phyloP scores from a whole-genome alignment of 1,140 invertebrate genomes.

The Elymnias hypermnestra region DNA sequence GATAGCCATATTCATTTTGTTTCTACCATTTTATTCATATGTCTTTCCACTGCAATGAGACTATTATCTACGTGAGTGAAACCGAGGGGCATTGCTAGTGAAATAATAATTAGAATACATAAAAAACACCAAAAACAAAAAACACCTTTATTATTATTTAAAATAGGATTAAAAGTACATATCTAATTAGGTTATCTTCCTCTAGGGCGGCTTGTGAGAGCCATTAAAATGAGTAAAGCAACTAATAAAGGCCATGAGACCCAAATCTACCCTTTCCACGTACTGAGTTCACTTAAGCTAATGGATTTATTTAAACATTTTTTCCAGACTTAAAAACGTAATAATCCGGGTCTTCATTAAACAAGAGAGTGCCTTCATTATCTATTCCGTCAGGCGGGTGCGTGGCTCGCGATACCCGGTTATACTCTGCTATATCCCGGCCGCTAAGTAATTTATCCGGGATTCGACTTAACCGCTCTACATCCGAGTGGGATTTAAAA shows the following conservation, averaged over 20 bases:
- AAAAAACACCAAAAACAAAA: too few relatives aligned
- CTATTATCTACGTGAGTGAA: too few relatives aligned
- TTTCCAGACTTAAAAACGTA: conserved; percentile 18
- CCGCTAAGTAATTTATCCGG: conserved; percentile 56
- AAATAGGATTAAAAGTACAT: too few relatives aligned
- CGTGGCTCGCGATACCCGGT: conserved; percentile 24
- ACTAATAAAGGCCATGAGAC: conserved; percentile 10
- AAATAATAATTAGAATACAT: too few relatives aligned
- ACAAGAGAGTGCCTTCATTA: conserved; percentile 16
- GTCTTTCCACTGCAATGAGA: too few relatives aligned
- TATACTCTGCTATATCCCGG: conserved; percentile 26
- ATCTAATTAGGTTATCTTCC: not conserved
- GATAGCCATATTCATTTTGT: too few relatives aligned
- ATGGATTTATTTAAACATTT: conserved; percentile 22
- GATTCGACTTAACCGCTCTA: conserved; percentile 49
- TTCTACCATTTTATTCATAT: too few relatives aligned
- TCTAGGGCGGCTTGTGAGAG: not conserved
- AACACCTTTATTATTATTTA: too few relatives aligned
- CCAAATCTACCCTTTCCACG: conserved; percentile 6
- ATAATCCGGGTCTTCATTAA: conserved; percentile 18
- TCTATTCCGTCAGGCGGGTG: conserved; percentile 25
- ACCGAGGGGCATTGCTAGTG: too few relatives aligned
- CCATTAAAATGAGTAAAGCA: conserved; percentile 6
- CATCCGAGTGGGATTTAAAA: conserved; percentile 53
- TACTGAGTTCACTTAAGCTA: conserved; percentile 14